phyloP scores from a whole-genome alignment of 1,140 invertebrate genomes.

The Ladona fulva region DNA sequence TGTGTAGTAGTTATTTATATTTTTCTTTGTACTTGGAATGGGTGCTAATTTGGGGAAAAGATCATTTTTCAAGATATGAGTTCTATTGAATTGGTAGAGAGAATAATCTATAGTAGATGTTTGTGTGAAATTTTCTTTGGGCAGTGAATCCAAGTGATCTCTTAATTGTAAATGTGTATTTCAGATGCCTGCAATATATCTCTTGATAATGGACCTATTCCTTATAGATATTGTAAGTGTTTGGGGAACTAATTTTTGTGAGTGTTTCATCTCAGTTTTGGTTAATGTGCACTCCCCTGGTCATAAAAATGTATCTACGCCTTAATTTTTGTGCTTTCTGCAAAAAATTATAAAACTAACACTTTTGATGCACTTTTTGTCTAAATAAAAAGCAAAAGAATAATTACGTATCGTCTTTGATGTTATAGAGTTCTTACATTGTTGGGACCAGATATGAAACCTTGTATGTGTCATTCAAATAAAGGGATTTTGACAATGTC shows the following conservation, averaged over 20 bases:
- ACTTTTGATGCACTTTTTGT: conserved; percentile 10
- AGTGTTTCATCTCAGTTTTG: neutral
- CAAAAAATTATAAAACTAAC: neutral
- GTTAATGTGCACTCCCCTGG: neutral
- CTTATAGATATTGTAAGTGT: too few species aligned
- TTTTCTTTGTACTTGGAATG: neutral
- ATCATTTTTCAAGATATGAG: too few species aligned
- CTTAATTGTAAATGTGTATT: too few species aligned
- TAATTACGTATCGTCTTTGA: neutral
- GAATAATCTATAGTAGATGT: too few species aligned
- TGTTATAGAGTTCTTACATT: conserved; percentile 8
- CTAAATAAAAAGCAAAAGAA: neutral
- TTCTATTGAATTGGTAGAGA: too few species aligned
- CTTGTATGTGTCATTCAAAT: conserved; percentile 7
- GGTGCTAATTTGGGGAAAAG: neutral
- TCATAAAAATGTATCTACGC: neutral
- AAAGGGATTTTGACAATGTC: neutral
- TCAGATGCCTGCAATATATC: too few species aligned
- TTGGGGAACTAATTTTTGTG: too few species aligned
- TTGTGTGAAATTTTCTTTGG: too few species aligned
- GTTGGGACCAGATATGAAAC: neutral
- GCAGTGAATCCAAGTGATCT: too few species aligned
- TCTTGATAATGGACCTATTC: too few species aligned
- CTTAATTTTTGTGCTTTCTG: neutral
- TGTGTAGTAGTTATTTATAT: neutral